Evolutionary conservation across 2,113 vertebrate species (phyloP), one percentile per base, ranked within the genome.

Genomic region (Austrofundulus limnaeus): DNA sequence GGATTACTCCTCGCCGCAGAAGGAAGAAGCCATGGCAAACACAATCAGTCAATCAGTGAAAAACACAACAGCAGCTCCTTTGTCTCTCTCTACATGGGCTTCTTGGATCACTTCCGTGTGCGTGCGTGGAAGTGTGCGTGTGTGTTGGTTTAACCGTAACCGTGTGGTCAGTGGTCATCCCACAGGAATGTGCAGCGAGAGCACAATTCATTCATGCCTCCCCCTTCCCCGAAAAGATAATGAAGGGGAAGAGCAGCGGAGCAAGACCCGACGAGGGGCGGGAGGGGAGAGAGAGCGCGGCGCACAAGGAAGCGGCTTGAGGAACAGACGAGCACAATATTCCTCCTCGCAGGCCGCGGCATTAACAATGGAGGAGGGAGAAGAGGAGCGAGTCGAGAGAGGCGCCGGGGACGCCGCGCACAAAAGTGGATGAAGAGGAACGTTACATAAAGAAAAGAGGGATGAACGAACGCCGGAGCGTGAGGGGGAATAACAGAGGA

Each of bases 141-240:
- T 41, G 59, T 49, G 54, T 60, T 78, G 77, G 77, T 76, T 45
- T 75, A 54, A 67, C 77, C 61, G 69, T 72, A 66, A 70, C 67
- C 55, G 66, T 38, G 63, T 80, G 74, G 75, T 85, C 84, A 82
- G 80, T 14, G 72, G 77, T 84, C 84, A 85, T 78, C 79, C 84
- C 61, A 43, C 74, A 89, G 85, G 85, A 87, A 87, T 89, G 86
- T 89, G 87, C 86, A 77, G 75, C 21, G 56, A 62, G 80, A 70
- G 84, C 68, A 64, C 11, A 75, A 84, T 88, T 87, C 85, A 90
- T 90, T 90, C 87, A 90, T 28, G 56, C 70, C n/a, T n/a, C n/a
- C n/a, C n/a, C n/a, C n/a, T n/a, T n/a, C n/a, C 53, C 75, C 67
- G 12, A 55, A 54, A 73, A 87, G 64, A 82, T 83, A 88, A 87